Evolutionary conservation across 2,797 vertebrate genomes (phyloP).

Genomic region (Sternotherus odoratus): DNA sequence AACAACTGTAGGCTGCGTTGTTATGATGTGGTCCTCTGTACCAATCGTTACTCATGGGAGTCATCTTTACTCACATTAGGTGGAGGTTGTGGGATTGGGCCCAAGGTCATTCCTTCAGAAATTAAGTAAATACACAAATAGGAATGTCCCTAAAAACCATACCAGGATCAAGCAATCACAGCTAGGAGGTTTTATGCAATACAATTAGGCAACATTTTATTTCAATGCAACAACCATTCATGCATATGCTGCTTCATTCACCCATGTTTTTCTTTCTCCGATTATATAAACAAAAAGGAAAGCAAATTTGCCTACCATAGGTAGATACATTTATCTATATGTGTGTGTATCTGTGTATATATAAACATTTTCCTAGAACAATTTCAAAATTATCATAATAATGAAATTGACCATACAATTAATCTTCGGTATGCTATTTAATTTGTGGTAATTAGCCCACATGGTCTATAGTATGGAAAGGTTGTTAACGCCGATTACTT

Average conservation of each 20-base stretch:
- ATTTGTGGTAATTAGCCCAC: neutral
- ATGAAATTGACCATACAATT: neutral
- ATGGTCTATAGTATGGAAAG: neutral
- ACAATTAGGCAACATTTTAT: neutral
- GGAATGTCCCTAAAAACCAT: neutral
- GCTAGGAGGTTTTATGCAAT: neutral
- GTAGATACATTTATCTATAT: neutral
- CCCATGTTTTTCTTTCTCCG: neutral
- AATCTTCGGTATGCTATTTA: neutral
- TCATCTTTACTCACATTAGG: rapidly evolving
- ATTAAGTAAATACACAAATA: neutral
- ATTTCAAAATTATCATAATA: neutral
- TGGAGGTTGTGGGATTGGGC: neutral
- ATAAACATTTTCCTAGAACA: neutral
- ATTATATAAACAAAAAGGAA: neutral
- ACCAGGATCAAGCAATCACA: neutral
- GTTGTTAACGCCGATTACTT: neutral
- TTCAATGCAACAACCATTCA: neutral
- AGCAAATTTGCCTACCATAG: neutral
- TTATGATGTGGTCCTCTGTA: neutral
- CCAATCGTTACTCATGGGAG: neutral
- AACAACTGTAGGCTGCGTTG: rapidly evolving
- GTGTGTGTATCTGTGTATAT: neutral
- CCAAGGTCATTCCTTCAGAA: neutral
- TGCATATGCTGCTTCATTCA: neutral